Evolutionary conservation across 2,113 vertebrate species (phyloP), one percentile per base, ranked within the genome.

Genomic region (Octodon degus): DNA sequence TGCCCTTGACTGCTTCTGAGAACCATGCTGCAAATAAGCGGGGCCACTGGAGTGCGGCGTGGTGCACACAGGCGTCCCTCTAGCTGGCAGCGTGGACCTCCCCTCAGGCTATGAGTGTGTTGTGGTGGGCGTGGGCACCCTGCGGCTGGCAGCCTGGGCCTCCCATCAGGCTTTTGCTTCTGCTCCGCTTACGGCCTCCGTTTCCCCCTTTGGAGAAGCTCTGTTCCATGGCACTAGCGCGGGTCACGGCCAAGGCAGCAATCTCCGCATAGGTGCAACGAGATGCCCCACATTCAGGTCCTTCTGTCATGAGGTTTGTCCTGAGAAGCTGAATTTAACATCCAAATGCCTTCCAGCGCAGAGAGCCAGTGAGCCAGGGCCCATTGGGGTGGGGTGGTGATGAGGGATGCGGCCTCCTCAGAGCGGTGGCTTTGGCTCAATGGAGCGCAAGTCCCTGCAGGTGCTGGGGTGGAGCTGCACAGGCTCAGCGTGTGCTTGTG

Each of bases 71-170:
- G 37, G 30, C 3, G 25, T 2, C 9, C 43, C 43, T 43, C 43
- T 22, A 24, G 60, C 20, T 32, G 43, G 10, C 0, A 11, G n/a
- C 0, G 0, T 34, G 11, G 12, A 27, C 67, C 40, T 34, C 30
- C 16, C 17, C 0, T 11, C 1, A 19, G 14, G 55, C 32, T 34
- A 82, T 55, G 19, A 32, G 14, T 4, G 0, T 30, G 32, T 0
- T 60, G 1, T 81, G 84, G 27, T 58, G 4, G 2, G 6, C n/a
- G 32, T 17, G n/a, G 37, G 30, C 3, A 30, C 2, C 12, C 19
- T 20, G 0, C 7, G 60, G 13, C 24, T 32, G 43, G 9, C 0
- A 8, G n/a, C 1, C 0, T 32, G 11, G 12, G 32, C 67, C 40
- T 27, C 34, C 12, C 17, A 0, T 11, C 1, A 7, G 2, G 16